Evolutionary conservation across 2,113 vertebrate genomes (phyloP).

Genomic region (Zosterops lateralis): DNA sequence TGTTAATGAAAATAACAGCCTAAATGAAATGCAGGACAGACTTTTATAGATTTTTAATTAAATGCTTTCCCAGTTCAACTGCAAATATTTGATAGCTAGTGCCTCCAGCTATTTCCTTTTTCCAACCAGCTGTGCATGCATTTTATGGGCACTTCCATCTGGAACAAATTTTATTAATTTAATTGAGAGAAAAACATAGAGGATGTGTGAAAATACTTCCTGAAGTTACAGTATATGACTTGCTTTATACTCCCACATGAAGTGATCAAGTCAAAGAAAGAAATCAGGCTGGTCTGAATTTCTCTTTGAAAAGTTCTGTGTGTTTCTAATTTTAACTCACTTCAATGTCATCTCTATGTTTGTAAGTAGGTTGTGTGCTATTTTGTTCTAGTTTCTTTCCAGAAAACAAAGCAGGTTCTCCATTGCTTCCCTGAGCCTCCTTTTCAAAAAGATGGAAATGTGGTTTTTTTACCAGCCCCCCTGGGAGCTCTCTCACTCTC

Average conservation of each 20-base stretch:
- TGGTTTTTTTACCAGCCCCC: background rate
- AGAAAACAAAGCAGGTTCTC: background rate
- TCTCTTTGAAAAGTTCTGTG: background rate
- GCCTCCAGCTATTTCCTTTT: conserved; percentile 24
- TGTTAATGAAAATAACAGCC: background rate
- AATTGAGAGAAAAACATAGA: background rate
- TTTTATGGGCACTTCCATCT: conserved; percentile 8
- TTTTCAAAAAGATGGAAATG: background rate
- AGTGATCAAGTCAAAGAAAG: background rate
- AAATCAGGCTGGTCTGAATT: background rate
- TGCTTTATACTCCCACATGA: background rate
- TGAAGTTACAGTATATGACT: background rate
- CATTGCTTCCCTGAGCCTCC: background rate
- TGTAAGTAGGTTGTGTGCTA: background rate
- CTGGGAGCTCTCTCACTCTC: background rate
- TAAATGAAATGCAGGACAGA: conserved; percentile 9
- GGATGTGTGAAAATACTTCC: background rate
- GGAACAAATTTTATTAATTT: background rate
- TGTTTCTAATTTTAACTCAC: background rate
- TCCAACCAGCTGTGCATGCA: background rate
- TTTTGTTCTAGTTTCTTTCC: background rate
- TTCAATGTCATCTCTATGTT: background rate
- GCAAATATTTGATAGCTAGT: background rate
- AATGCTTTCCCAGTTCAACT: background rate
- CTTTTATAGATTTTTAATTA: background rate